These are phyloP conservation scores for Acanthiza pusilla DNA, from an alignment of 2,797 vertebrate genomes.

Conservation along the genomic window DNA sequence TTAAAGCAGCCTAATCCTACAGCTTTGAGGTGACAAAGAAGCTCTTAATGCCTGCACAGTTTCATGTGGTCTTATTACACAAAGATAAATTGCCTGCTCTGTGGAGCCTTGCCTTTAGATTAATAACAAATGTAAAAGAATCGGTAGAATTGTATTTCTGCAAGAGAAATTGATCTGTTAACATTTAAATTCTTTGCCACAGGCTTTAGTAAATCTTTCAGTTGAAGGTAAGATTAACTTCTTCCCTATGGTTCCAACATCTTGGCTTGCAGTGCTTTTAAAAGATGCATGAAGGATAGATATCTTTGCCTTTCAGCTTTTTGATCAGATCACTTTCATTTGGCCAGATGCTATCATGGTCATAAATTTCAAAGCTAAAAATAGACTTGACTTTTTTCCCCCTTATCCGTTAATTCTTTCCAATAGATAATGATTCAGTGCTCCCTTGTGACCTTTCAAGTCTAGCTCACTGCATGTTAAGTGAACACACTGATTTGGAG, in stretches of 20 bases:
- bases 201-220: slow-evolving; percentile 28
- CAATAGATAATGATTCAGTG: background rate
- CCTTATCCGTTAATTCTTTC: slow-evolving; percentile 35
- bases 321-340: slow-evolving; percentile 1
- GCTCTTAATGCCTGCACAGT: background rate
- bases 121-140: slow-evolving; percentile 1
- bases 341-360: background rate
- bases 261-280: background rate
- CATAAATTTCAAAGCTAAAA: slow-evolving; percentile 41
- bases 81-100: background rate
- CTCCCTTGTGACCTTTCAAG: slow-evolving; percentile 31
- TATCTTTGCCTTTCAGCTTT: background rate
- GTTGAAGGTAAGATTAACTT: slow-evolving; percentile 27
- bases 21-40: background rate
- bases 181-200: slow-evolving; percentile 16
- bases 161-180: slow-evolving; percentile 21
- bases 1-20: background rate
- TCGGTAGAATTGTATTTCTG: background rate
- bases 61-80: background rate
- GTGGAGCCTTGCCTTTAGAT: background rate
- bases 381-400: background rate
- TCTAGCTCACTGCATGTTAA: background rate
- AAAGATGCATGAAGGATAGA: background rate
- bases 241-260: background rate
- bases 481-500: background rate